These are phyloP conservation scores for Muntiacus muntjak DNA, from an alignment of 2,113 vertebrate species.

Conservation along the genomic window DNA sequence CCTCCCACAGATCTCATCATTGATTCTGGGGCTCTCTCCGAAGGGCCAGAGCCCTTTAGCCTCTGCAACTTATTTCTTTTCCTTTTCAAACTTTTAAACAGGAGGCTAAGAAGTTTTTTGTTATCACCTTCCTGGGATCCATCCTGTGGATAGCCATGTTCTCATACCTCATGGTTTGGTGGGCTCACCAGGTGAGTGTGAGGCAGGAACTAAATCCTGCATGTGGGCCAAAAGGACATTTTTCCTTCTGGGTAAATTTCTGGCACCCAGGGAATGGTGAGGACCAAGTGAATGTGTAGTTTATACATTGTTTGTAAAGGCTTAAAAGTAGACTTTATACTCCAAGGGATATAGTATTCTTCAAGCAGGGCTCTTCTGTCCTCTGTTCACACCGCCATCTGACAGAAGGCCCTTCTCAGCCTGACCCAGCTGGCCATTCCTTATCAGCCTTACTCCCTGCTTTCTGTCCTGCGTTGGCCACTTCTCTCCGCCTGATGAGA, in stretches of 20 bases:
- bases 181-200: conserved; percentile 96
- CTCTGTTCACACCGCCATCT: not conserved
- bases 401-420: not conserved
- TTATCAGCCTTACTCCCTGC: not conserved
- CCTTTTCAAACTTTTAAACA: conserved; percentile 69
- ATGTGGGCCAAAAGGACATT: not conserved
- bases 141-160: conserved; percentile 94
- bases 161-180: conserved; percentile 99
- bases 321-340: not conserved
- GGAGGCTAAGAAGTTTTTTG: conserved; percentile 90
- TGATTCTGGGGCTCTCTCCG: not conserved
- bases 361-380: not conserved
- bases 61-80: conserved; percentile 59
- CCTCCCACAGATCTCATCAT: not conserved
- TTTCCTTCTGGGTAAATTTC: not conserved
- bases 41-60: not conserved
- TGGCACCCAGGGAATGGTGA: not conserved
- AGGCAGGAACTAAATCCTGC: not conserved
- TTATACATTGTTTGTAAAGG: not conserved
- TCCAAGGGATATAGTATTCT: not conserved
- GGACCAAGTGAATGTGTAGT: not conserved
- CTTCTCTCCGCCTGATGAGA: not conserved
- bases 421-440: too few relatives aligned
- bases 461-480: fast-evolving
- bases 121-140: conserved; percentile 91